These are phyloP conservation scores for Sebastes kiyomatsui DNA, from an alignment of 2,797 vertebrate genomes.

Conservation along the genomic window DNA sequence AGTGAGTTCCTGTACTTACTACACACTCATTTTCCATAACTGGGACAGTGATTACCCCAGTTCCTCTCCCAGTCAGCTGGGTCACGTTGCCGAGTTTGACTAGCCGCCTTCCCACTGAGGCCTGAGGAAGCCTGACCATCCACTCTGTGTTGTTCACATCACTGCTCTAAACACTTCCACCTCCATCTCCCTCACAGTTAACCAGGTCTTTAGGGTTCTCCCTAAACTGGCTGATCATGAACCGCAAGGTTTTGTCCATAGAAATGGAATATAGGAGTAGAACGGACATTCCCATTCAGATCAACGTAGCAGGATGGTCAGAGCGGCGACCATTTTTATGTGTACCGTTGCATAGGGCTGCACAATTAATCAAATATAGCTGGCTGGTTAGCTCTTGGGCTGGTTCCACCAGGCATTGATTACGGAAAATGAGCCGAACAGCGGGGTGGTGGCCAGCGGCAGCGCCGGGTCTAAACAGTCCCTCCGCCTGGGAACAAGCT, in stretches of 20 bases:
- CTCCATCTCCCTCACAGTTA: slow-evolving; percentile 47
- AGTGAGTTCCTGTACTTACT: slow-evolving; percentile 7
- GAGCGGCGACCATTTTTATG: no score
- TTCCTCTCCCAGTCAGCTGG: slow-evolving; percentile 29
- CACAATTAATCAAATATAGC: no score
- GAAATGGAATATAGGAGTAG: no score
- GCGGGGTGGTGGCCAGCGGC: no score
- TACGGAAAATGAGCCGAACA: no score
- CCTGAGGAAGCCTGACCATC: slow-evolving; percentile 26
- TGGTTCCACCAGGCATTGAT: no score
- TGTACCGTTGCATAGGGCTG: no score
- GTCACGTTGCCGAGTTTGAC: slow-evolving; percentile 8
- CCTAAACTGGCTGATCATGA: slow-evolving; percentile 16
- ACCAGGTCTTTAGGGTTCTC: slow-evolving; percentile 60
- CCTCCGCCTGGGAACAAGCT: no score
- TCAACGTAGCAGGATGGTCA: no score
- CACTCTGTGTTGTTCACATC: slow-evolving; percentile 31
- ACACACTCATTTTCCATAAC: slow-evolving; percentile 26
- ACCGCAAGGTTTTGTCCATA: neutral
- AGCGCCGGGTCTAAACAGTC: no score
- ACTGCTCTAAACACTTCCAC: slow-evolving; percentile 42
- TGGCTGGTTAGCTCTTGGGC: no score
- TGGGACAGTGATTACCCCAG: slow-evolving; percentile 46
- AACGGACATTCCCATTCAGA: no score
- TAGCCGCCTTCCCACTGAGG: slow-evolving; percentile 5